Evolutionary conservation across 2,797 vertebrate species (phyloP).

Genomic region (Emydoidea blandingii): DNA sequence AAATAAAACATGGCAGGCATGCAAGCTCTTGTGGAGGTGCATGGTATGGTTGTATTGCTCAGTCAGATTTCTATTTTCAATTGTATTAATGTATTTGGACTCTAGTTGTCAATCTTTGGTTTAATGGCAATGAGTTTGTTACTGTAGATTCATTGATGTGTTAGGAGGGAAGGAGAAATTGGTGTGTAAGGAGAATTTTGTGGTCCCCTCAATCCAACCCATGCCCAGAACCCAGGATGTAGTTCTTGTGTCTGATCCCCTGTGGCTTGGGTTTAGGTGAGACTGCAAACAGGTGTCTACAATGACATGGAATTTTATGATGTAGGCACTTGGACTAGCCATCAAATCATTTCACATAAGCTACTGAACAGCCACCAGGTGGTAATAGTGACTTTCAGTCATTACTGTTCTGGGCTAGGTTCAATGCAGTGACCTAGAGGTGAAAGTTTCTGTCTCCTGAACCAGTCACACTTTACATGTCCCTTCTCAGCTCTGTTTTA

Average conservation of each 20-base stretch:
- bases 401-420: accelerated
- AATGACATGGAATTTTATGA: background rate
- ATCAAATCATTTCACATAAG: background rate
- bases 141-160: background rate
- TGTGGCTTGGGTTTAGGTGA: background rate
- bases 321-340: background rate
- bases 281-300: background rate
- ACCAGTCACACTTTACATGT: background rate
- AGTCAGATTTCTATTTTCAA: constrained; percentile 33
- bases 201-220: background rate
- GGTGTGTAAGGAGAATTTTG: background rate
- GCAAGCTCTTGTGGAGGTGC: background rate
- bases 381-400: background rate
- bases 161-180: background rate
- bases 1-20: constrained; percentile 15
- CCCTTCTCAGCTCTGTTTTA: background rate
- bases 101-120: constrained; percentile 39
- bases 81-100: background rate
- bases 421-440: background rate
- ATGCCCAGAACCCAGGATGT: background rate
- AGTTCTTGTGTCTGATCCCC: background rate
- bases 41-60: background rate
- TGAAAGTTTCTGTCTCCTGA: background rate
- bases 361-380: background rate
- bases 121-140: constrained; percentile 19